These are phyloP conservation scores for Podotricha telesiphe DNA, from an alignment of 2,888 invertebrate species.

Conservation along the genomic window DNA sequence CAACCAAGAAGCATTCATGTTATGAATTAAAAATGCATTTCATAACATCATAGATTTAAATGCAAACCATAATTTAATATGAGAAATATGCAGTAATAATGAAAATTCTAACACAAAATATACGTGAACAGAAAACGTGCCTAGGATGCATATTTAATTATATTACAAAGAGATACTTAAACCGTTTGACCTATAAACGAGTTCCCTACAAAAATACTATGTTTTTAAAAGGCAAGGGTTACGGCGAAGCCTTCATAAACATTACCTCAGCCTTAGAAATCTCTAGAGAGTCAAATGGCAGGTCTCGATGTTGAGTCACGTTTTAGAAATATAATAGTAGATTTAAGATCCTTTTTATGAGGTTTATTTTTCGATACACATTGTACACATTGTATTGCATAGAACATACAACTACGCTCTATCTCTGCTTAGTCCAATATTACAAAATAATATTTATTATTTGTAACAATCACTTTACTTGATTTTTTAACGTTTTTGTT, in stretches of 20 bases:
- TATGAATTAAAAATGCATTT: background rate
- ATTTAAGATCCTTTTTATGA: background rate
- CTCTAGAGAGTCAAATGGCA: constrained; percentile 38
- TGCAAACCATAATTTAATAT: background rate
- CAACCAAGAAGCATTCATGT: background rate
- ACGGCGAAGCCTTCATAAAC: constrained; percentile 51
- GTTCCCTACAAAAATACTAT: constrained; percentile 35
- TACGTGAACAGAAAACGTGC: background rate
- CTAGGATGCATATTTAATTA: constrained; percentile 25
- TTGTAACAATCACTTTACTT: too few relatives aligned
- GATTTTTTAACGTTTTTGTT: too few relatives aligned
- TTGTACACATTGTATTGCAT: too few relatives aligned
- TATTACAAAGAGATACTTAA: constrained; percentile 22
- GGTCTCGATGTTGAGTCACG: constrained; percentile 26
- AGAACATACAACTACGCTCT: too few relatives aligned
- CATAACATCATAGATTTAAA: background rate
- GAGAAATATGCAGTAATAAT: constrained; percentile 14
- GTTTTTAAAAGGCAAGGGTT: constrained; percentile 48
- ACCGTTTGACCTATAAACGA: constrained; percentile 36
- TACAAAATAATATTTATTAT: too few relatives aligned
- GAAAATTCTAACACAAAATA: constrained; percentile 12
- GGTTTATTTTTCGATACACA: background rate
- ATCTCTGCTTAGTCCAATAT: too few relatives aligned
- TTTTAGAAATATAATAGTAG: constrained; percentile 17
- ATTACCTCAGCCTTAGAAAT: constrained; percentile 50